Evolutionary conservation across 2,113 vertebrate species (phyloP).

Genomic region (Probosciger aterrimus): DNA sequence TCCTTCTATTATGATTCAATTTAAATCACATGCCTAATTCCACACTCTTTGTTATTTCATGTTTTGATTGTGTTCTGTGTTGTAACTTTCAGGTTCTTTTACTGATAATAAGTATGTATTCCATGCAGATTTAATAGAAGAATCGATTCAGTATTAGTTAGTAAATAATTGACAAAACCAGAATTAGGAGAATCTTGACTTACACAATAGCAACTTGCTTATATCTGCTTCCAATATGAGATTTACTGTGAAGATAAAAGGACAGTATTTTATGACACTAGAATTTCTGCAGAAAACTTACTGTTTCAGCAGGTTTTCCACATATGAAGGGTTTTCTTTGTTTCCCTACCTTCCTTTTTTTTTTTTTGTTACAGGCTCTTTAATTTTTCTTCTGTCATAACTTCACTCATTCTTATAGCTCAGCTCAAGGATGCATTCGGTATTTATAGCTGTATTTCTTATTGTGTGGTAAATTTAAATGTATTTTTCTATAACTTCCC

Average conservation of each 20-base stretch:
- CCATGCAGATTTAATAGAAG: background rate
- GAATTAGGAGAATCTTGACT: constrained; percentile 30
- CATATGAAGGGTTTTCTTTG: background rate
- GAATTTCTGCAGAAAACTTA: constrained; percentile 2
- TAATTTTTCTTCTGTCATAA: constrained; percentile 56
- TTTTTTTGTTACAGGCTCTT: background rate
- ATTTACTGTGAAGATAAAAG: constrained; percentile 5
- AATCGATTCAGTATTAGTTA: constrained; percentile 17
- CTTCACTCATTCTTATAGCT: constrained; percentile 61
- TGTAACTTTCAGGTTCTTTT: background rate
- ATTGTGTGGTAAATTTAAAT: constrained; percentile 43
- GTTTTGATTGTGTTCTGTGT: background rate
- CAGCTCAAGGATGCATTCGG: background rate
- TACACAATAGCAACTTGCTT: background rate
- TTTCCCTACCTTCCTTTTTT: background rate
- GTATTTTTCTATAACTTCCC: constrained; percentile 52
- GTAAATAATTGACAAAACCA: background rate
- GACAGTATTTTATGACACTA: background rate
- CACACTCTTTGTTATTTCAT: background rate
- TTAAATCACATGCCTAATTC: constrained; percentile 20
- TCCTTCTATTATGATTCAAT: background rate
- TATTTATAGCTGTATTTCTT: constrained; percentile 32
- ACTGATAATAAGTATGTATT: background rate
- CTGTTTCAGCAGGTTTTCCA: constrained; percentile 13
- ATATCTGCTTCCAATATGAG: background rate